These are phyloP conservation scores for Athrips mouffetella DNA, from an alignment of 2,888 invertebrate species.

Conservation along the genomic window DNA sequence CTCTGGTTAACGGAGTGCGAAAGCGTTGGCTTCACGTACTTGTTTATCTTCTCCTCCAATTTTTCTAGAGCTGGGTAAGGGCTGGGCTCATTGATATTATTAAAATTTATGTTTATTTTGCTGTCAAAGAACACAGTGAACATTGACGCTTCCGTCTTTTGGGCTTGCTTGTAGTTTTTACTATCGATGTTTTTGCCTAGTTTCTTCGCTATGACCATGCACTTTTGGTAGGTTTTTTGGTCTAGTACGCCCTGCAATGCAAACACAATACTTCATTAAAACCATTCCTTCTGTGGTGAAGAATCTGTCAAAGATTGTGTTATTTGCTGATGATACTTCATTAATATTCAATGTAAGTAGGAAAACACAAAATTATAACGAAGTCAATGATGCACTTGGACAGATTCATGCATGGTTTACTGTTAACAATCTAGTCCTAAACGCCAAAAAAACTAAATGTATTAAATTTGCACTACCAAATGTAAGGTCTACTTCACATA, in stretches of 20 bases:
- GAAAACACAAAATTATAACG: no score
- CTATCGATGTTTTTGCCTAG: constrained; percentile 44
- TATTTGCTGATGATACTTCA: no score
- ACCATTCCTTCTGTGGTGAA: no score
- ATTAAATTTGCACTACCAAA: no score
- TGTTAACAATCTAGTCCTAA: no score
- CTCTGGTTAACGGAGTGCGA: constrained; percentile 50
- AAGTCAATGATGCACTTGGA: no score
- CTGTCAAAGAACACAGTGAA: constrained; percentile 34
- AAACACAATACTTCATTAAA: not conserved
- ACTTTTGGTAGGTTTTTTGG: constrained; percentile 40
- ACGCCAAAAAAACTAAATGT: no score
- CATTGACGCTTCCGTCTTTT: constrained; percentile 36
- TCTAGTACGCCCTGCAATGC: constrained; percentile 58
- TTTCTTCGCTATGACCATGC: constrained; percentile 39
- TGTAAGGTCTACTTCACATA: no score
- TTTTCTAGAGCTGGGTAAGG: constrained; percentile 45
- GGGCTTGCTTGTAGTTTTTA: constrained; percentile 40
- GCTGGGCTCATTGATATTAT: constrained; percentile 52
- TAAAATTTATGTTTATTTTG: constrained; percentile 48
- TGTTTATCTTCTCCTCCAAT: constrained; percentile 46
- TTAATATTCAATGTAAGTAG: no score
- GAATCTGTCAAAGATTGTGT: no score
- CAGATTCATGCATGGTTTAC: no score
- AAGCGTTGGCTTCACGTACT: constrained; percentile 56